Evolutionary conservation across 1,140 invertebrate genomes (phyloP).

Genomic region (Myzus persicae): DNA sequence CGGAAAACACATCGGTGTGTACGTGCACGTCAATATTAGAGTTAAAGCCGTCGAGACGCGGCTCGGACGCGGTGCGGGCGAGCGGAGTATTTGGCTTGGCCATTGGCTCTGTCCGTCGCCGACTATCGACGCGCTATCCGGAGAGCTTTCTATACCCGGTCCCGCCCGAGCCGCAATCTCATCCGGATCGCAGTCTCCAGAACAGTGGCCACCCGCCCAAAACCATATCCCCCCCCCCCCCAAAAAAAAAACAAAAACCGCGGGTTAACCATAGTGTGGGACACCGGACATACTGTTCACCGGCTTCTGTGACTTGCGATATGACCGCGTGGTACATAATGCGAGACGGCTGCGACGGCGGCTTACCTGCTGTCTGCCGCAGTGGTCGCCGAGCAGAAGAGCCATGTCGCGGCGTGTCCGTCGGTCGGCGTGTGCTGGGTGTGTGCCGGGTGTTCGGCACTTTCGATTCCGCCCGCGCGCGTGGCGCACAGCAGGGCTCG

Average conservation of each 20-base stretch:
- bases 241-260: not conserved
- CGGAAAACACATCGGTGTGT: not conserved
- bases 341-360: not conserved
- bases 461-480: not conserved
- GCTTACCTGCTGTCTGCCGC: constrained; percentile 57
- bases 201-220: not conserved
- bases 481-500: not conserved
- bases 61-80: not conserved
- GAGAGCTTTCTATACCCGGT: not conserved
- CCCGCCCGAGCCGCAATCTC: not conserved
- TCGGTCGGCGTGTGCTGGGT: not conserved
- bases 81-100: not conserved
- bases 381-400: constrained; percentile 54
- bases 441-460: not conserved
- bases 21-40: not conserved
- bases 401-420: constrained; percentile 46
- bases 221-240: too few species aligned
- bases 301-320: not conserved
- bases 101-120: not conserved
- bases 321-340: not conserved
- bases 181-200: not conserved
- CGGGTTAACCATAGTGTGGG: too few species aligned
- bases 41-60: not conserved
- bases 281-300: not conserved
- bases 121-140: not conserved